phyloP scores from a whole-genome alignment of 2,888 invertebrate species.

The Metopia argyrocephala region DNA sequence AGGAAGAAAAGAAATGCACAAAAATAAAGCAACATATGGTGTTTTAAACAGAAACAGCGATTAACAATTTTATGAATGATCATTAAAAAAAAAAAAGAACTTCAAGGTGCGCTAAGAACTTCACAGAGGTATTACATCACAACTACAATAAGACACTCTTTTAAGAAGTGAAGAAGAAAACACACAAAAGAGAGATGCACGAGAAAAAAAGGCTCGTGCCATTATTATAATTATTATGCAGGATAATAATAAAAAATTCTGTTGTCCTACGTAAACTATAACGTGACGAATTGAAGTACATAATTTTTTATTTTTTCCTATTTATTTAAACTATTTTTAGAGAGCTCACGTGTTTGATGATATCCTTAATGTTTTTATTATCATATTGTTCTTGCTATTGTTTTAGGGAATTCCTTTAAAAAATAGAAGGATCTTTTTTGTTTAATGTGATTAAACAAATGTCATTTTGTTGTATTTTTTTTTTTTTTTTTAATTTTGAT shows the following conservation, averaged over 20 bases:
- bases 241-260: constrained; percentile 32
- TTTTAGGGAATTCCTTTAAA: constrained; percentile 7
- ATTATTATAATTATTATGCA: constrained; percentile 43
- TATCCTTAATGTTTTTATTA: neutral
- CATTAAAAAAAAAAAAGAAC: neutral
- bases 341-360: constrained; percentile 32
- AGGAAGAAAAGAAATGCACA: constrained; percentile 20
- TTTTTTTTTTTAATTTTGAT: neutral
- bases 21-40: constrained; percentile 56
- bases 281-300: constrained; percentile 19
- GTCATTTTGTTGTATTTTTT: constrained; percentile 24
- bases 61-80: no score
- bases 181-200: constrained; percentile 1
- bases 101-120: constrained; percentile 53
- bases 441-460: constrained; percentile 54
- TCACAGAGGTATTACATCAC: constrained; percentile 16
- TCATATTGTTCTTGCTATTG: neutral
- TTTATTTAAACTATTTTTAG: neutral
- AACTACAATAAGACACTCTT: constrained; percentile 29
- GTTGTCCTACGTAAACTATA: constrained; percentile 25
- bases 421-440: constrained; percentile 13
- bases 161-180: constrained; percentile 43
- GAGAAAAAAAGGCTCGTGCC: constrained; percentile 57
- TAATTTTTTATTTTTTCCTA: neutral
- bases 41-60: constrained; percentile 9